Evolutionary conservation across 2,113 vertebrate genomes (phyloP).

Genomic region (Piaya cayana): DNA sequence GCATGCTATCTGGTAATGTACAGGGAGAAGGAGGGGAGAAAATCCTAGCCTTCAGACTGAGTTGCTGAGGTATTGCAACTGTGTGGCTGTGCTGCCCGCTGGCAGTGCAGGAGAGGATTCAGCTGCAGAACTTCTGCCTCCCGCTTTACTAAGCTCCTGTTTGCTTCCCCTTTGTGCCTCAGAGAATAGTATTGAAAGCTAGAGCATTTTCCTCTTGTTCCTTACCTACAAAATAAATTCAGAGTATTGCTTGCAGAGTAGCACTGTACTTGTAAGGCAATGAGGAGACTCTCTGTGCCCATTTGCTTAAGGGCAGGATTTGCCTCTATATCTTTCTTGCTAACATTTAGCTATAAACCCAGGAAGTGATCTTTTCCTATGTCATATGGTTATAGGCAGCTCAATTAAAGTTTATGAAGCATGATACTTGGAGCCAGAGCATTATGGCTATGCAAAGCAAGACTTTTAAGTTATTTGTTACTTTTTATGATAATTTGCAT

Average conservation of each 20-base stretch:
- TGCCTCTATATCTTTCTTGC: constrained; percentile 8
- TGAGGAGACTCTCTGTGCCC: not conserved
- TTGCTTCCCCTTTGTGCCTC: not conserved
- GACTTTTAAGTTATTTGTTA: not conserved
- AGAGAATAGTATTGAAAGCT: not conserved
- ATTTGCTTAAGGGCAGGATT: constrained; percentile 11
- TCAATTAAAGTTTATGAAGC: constrained; percentile 58
- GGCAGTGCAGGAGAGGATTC: not conserved
- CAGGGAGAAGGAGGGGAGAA: not conserved
- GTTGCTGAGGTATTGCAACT: not conserved
- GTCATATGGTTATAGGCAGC: constrained; percentile 13
- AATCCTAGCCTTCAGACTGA: not conserved
- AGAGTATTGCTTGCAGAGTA: not conserved
- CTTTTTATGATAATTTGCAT: not conserved
- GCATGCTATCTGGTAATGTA: not conserved
- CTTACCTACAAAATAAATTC: not conserved
- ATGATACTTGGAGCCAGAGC: not conserved
- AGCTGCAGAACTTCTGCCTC: not conserved
- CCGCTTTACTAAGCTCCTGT: not conserved
- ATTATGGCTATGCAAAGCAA: constrained; percentile 24
- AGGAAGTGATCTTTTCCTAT: constrained; percentile 18
- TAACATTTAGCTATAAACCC: constrained; percentile 7
- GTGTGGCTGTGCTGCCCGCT: not conserved
- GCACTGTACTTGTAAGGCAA: not conserved
- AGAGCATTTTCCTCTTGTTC: not conserved